phyloP scores from a whole-genome alignment of 2,113 vertebrate species.

The Formicarius rufipectus region DNA sequence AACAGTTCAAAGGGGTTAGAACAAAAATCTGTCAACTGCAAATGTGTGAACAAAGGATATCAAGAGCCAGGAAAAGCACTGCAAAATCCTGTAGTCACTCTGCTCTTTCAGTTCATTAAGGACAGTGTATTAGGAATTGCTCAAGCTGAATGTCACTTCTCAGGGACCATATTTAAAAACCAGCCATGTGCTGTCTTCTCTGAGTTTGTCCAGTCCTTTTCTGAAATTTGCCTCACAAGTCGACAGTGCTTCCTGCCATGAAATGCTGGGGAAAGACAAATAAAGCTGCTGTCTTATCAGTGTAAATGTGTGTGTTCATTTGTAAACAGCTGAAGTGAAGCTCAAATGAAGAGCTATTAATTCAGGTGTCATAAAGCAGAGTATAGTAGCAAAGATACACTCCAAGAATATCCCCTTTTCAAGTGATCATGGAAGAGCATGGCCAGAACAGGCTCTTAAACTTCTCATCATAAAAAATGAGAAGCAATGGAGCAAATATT shows the following conservation, averaged over 20 bases:
- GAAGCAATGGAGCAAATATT: background rate
- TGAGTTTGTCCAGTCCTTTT: background rate
- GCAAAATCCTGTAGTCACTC: background rate
- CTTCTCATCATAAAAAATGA: background rate
- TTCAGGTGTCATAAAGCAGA: background rate
- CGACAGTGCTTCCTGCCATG: background rate
- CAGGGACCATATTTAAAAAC: background rate
- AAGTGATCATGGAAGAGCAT: background rate
- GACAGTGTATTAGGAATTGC: background rate
- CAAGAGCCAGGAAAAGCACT: background rate
- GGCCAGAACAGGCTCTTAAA: background rate
- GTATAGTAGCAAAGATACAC: background rate
- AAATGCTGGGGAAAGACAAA: background rate
- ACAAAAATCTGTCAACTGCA: background rate
- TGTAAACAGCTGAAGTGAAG: background rate
- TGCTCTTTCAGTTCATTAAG: background rate
- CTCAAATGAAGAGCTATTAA: background rate
- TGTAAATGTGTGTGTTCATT: background rate
- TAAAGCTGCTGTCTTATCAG: background rate
- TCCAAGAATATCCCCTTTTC: background rate
- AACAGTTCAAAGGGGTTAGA: background rate
- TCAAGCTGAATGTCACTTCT: fast-evolving
- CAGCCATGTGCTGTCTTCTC: background rate
- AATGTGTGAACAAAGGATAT: background rate
- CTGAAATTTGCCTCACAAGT: background rate